A percentile compares a stretch with the other conserved stretches of the same genome.
Evolutionary conservation across 2,888 invertebrate genomes (phyloP).

Genomic region (Volucella zonaria): DNA sequence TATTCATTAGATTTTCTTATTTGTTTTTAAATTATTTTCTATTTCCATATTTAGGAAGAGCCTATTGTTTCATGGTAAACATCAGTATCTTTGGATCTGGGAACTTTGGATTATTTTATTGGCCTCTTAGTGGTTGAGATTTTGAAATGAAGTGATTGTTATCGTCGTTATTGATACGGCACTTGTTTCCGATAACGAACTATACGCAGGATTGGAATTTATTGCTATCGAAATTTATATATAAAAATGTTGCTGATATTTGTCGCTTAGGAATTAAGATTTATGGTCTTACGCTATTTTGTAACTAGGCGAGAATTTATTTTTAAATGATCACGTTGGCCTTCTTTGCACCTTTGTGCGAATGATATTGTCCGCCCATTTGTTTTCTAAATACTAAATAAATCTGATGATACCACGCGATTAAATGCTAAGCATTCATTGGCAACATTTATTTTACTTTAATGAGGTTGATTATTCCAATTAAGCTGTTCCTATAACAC

Average conservation of each 20-base stretch:
- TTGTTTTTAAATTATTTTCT: constrained; percentile 1
- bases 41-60: not conserved
- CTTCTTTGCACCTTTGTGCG: not conserved
- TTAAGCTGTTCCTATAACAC: no score
- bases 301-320: constrained; percentile 18
- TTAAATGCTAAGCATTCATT: no score
- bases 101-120: constrained; percentile 8
- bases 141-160: not conserved
- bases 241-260: no score
- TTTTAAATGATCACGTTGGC: not conserved
- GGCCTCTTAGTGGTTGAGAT: not conserved
- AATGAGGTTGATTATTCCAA: no score
- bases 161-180: not conserved
- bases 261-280: not conserved
- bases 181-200: not conserved
- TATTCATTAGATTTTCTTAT: not conserved
- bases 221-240: not conserved
- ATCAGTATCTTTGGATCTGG: not conserved
- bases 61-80: not conserved
- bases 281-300: not conserved
- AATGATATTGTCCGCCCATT: no score
- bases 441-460: no score
- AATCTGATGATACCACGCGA: no score
- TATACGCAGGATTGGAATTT: not conserved
- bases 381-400: no score